These are phyloP conservation scores for Sebastolobus alascanus DNA, from an alignment of 2,797 vertebrate genomes.

Conservation along the genomic window DNA sequence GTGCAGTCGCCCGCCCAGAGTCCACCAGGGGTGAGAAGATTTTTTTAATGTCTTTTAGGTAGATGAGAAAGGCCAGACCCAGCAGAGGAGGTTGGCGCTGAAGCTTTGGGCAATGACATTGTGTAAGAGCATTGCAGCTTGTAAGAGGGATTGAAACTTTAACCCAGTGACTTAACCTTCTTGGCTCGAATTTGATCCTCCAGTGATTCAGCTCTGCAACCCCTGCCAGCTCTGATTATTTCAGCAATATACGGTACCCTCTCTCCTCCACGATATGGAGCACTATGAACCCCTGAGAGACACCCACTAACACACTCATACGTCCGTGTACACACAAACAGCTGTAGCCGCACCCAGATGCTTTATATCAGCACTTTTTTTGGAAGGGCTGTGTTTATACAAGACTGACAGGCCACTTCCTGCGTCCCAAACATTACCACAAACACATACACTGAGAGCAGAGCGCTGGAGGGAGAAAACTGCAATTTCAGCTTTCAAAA, in stretches of 20 bases:
- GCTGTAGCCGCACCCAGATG: constrained; percentile 75
- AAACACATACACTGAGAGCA: constrained; percentile 24
- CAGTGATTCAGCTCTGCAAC: constrained; percentile 73
- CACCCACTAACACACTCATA: constrained; percentile 40
- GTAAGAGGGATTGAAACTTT: constrained; percentile 77
- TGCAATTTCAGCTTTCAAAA: constrained; percentile 12
- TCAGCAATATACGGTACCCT: constrained; percentile 46
- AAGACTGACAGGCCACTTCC: constrained; percentile 79
- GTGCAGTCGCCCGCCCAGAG: too few relatives aligned
- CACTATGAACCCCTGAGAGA: constrained; percentile 25
- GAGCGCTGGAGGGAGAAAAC: neutral
- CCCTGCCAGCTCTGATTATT: constrained; percentile 71
- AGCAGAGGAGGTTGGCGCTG: constrained; percentile 35
- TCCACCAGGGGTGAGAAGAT: neutral
- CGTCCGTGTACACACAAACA: constrained; percentile 52
- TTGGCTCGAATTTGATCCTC: constrained; percentile 76
- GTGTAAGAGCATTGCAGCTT: constrained; percentile 63
- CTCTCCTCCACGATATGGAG: constrained; percentile 34
- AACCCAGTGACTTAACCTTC: constrained; percentile 79
- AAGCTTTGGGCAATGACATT: constrained; percentile 47
- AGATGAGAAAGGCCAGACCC: constrained; percentile 11
- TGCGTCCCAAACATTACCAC: constrained; percentile 68
- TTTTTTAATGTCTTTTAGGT: constrained; percentile 7
- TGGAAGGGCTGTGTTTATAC: constrained; percentile 76
- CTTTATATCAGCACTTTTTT: constrained; percentile 79